Evolutionary conservation across 1,140 invertebrate species (phyloP), one percentile per base, ranked within the genome.

Genomic region (Oedothorax gibbosus): DNA sequence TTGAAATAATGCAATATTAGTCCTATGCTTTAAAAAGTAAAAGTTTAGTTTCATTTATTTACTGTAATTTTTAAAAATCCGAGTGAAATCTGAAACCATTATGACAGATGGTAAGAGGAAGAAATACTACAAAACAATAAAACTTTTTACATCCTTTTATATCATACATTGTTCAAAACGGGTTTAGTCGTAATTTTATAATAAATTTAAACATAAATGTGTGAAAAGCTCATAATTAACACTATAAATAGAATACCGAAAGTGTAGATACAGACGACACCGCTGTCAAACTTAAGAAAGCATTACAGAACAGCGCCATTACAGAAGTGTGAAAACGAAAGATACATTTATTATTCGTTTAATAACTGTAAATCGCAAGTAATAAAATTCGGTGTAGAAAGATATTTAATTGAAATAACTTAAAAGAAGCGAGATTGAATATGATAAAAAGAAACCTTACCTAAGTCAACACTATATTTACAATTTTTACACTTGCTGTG

Each of bases 401-500:
- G 35, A 15, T 49, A 50, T 12, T 69, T 50, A 8, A 0, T 69
- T 8, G 12, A 7, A 35, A 50, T 9, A 69, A 35, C 5, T n/a
- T 35, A 14, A 69, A 51, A 49, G 14, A 49, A 20, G 12, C 5
- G 5, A 15, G 21, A 49, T 69, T 69, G 51, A 50, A 15, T 49
- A 15, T 50, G 18, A 12, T 51, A 20, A n/a, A 12, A 15, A 7
- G 10, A 69, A 50, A 35, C n/a, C 56, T 77, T 65, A 77, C 75
- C 75, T 77, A 77, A 49, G 62, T 77, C 14, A 77, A 65, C 57
- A 65, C 75, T 77, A 77, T 77, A 77, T 77, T 77, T 77, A 77
- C 75, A 77, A 62, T 77, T 65, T 71, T 77, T 35, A 51, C 60
- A 77, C 57, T 68, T 68, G 15, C 49, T 50, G n/a, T 68, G 20